A percentile compares a stretch with the other conserved stretches of the same genome.
Conservation (phyloP, 2,113 vertebrate genomes). For the Sitta europaea region DNA sequence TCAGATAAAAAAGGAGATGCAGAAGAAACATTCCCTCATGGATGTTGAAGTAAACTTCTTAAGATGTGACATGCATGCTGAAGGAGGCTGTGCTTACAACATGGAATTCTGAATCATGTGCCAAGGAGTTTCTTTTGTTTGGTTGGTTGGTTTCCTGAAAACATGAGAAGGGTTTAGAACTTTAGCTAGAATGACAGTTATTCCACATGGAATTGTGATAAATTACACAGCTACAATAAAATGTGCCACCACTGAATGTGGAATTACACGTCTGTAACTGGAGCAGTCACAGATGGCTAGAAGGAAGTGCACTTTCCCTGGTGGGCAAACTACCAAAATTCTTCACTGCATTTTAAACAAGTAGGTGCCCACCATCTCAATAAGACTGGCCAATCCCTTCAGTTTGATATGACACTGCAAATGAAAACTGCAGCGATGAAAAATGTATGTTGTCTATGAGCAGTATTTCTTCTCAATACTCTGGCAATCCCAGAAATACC, state of each 20-base stretch:
- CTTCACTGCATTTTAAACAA: background rate
- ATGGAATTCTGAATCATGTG: background rate
- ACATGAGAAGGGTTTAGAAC: background rate
- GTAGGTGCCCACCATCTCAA: background rate
- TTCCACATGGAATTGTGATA: background rate
- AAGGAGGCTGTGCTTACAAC: background rate
- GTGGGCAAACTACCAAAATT: background rate
- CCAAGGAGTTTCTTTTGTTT: background rate
- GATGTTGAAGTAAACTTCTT: background rate
- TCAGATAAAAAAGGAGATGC: background rate
- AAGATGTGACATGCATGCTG: background rate
- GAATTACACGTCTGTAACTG: background rate
- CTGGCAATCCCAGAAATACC: background rate
- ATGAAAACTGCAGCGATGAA: background rate
- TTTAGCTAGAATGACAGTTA: background rate
- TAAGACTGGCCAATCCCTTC: background rate
- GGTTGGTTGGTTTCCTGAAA: background rate
- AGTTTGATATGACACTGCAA: background rate
- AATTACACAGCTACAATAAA: background rate
- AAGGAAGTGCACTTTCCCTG: background rate
- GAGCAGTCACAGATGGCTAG: background rate
- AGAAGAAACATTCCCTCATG: background rate
- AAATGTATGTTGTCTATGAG: background rate
- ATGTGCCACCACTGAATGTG: background rate
- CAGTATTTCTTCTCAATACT: background rate